Conservation (phyloP, 2,797 vertebrate genomes). For the Acanthopagrus latus region DNA sequence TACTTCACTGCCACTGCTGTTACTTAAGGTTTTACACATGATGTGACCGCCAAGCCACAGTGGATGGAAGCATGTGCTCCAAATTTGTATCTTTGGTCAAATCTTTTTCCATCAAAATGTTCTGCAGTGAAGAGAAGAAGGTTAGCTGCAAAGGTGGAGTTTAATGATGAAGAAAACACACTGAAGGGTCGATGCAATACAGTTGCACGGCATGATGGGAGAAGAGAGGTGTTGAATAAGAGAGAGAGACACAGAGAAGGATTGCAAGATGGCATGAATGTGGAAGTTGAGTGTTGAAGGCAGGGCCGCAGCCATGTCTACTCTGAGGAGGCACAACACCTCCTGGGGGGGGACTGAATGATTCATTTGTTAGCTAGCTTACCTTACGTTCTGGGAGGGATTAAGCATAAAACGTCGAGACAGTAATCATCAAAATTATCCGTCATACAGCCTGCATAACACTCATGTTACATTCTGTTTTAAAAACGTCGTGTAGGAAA, state of each 20-base stretch:
- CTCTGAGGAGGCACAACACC: no score
- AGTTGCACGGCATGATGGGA: background rate
- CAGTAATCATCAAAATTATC: no score
- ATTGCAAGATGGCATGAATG: conserved; percentile 24
- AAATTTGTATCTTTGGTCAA: background rate
- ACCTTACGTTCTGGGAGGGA: no score
- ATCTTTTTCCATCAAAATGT: background rate
- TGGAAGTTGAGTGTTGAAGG: conserved; percentile 16
- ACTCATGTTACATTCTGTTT: no score
- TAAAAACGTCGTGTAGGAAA: no score
- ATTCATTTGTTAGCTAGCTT: no score
- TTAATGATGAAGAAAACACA: conserved; percentile 1
- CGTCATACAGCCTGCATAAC: no score
- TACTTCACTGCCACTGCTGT: conserved; percentile 32
- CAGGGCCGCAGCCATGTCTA: no score
- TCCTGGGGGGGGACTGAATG: no score
- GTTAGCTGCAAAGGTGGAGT: background rate
- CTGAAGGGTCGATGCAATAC: background rate
- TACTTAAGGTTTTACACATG: conserved; percentile 29
- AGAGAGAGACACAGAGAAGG: background rate
- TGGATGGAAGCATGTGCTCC: background rate
- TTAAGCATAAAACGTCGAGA: no score
- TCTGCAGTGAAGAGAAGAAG: background rate
- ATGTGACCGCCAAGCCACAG: background rate
- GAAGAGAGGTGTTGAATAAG: background rate